A percentile compares a stretch with the other conserved stretches of the same genome.
Conservation (phyloP, 2,888 invertebrate species). For the Lathronympha strigana region DNA sequence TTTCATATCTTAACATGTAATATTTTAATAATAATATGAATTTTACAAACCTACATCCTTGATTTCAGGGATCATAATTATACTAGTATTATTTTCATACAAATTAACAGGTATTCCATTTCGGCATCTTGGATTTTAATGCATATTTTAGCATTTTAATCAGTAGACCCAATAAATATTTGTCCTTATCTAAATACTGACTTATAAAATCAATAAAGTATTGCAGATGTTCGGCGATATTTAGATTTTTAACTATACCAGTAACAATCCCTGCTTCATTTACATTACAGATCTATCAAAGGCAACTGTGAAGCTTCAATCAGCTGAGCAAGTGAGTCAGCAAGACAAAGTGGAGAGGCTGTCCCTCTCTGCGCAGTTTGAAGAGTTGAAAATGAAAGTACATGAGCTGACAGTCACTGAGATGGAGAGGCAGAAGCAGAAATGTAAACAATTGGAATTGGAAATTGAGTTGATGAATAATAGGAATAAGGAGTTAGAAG, state of each 20-base stretch:
- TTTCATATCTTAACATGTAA: too few relatives aligned
- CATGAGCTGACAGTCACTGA: conserved; percentile 57
- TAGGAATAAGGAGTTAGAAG: conserved; percentile 63
- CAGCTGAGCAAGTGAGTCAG: conserved; percentile 46
- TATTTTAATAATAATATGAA: too few relatives aligned
- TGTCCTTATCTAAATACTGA: too few relatives aligned
- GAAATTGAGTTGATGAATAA: conserved; percentile 57
- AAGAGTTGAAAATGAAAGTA: conserved; percentile 57
- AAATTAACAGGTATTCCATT: too few relatives aligned
- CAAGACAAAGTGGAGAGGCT: conserved; percentile 58
- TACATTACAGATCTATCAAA: conserved; percentile 57
- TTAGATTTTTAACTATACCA: background rate
- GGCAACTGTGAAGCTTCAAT: conserved; percentile 55
- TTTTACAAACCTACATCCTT: too few relatives aligned
- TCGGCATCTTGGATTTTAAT: too few relatives aligned
- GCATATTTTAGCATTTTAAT: too few relatives aligned
- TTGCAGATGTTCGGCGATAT: too few relatives aligned
- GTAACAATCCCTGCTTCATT: background rate
- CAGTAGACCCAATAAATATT: too few relatives aligned
- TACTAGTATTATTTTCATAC: too few relatives aligned
- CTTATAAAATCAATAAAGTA: too few relatives aligned
- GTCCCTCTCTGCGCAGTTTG: conserved; percentile 55
- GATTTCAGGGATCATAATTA: too few relatives aligned
- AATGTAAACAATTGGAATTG: conserved; percentile 55
- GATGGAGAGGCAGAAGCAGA: conserved; percentile 55